Base-by-base conservation (phyloP, 2,797 vertebrate genomes). In the Karalla daura region DNA sequence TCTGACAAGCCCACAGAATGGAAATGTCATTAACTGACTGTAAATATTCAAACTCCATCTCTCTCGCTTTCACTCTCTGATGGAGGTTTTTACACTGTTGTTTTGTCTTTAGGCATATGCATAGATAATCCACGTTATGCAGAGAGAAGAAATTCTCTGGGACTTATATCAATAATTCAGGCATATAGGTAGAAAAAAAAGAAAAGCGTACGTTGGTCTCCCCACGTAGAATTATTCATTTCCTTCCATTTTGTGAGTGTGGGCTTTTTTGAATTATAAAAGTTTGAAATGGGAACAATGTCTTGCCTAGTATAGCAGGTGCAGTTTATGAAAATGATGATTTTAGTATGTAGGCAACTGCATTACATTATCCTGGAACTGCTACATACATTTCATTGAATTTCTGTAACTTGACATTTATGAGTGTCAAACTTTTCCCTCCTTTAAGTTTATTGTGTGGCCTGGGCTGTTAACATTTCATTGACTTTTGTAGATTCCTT, bases 11-110 rank as follows among this genome's bases (percentile, higher is more conserved):
- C 75, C 84, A 74, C 78, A 83, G 87, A 92, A 93, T 93, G 90
- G 92, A 89, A 93, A 94, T 92, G 91, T 92, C 92, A 93, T 94
- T 90, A 92, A 86, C 80, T 63, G 84, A 86, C 89, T 91, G 88
- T 91, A 92, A 92, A 92, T 91, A 91, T 93, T 91, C 89, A 92
- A 88, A 90, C 90, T 87, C 83, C 56, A 84, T 89, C 80, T 81
- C 73, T 28, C 70, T 61, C 55, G 30, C 80, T 70, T 80, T 76
- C 76, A 59, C 72, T 80, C 72, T 80, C 67, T 88, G 85, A 88
- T 86, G 72, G 76, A 87, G 82, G 70, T 77, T 89, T 83, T 88
- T 84, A 81, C 72, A 74, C 36, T 80, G 74, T 80, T 88, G 76
- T 89, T 92, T 90, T 91, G 90, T 92, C 90, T 92, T 92, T 83